Base-by-base conservation (phyloP, 2,113 vertebrate genomes). In the Raja brachyura region DNA sequence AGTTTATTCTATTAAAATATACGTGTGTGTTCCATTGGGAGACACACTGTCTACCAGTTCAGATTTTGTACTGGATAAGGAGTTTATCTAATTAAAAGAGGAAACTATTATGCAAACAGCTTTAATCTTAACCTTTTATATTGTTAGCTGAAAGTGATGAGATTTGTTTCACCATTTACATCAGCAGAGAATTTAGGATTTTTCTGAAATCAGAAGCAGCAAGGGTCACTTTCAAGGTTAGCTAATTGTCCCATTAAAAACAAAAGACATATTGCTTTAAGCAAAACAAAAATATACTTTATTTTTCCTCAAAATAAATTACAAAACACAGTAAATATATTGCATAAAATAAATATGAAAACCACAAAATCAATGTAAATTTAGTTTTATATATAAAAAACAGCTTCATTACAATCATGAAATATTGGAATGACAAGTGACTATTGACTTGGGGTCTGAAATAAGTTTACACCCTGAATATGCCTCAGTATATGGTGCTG, bases 291-390 rank as follows among this genome's bases (percentile, higher is more conserved):
- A 92, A 92, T 92, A 92, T 25, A 74, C 13, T 92, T 54, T 74
- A 39, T 88, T 31, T 31, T 92, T 92, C 39, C 31, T 22, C 20
- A 90, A 70, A 90, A 68, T 10, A 70, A 48, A 73, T 48, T 73
- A 73, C 33, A 92, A 48, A 92, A 92, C 90, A 74, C 10, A 11
- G 18, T 48, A 28, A 31, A 74, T 70, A 54, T 18, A 90, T 90
- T 90, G 66, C 90, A 74, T 25, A 73, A 81, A 39, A 81, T 20
- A 90, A 70, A 92, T 54, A 73, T 25, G 63, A 92, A 92, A 92
- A 74, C 9, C 31, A 92, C 33, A 92, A 22, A 90, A 66, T 33
- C 14, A 66, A n/a, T 86, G 11, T 56, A 61, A 92, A 73, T 92
- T 92, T 39, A 39, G 20, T 74, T 73, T 73, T 22, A 5, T 73